A percentile compares a stretch with the other conserved stretches of the same genome.
Evolutionary conservation across 2,113 vertebrate genomes (phyloP).

Genomic region (Penelope pileata): DNA sequence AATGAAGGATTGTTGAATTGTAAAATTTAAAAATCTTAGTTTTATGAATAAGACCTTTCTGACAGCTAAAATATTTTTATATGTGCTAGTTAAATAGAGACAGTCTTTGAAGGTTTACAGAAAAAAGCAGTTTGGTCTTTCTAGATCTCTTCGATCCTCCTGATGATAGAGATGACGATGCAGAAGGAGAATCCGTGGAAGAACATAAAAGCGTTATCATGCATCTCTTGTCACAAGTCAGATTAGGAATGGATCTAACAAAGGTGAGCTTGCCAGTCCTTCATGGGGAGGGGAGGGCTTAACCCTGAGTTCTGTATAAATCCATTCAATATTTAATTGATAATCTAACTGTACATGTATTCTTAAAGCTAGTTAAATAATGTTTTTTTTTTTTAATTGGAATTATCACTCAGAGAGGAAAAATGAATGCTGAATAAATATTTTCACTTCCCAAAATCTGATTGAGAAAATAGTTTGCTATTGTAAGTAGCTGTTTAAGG

Average conservation of each 20-base stretch:
- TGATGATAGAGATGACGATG: slow-evolving; percentile 93
- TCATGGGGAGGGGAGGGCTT: neutral
- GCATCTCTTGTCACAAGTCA: slow-evolving; percentile 97
- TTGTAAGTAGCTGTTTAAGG: neutral
- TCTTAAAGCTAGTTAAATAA: neutral
- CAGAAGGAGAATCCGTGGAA: slow-evolving; percentile 94
- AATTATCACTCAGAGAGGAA: neutral
- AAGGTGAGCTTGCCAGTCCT: slow-evolving; percentile 80
- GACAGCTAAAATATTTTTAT: neutral
- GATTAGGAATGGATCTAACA: slow-evolving; percentile 97
- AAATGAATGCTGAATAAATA: neutral
- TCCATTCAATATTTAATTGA: neutral
- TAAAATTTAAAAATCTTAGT: neutral
- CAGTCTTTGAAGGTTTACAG: neutral
- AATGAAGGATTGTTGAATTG: neutral
- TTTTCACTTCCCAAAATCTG: neutral
- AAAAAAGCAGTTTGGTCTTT: slow-evolving; percentile 5
- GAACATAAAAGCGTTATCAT: slow-evolving; percentile 99
- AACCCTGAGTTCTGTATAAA: neutral
- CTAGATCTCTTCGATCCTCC: slow-evolving; percentile 92
- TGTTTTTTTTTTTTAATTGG: neutral
- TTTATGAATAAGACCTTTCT: neutral
- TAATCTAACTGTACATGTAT: neutral
- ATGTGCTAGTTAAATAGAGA: neutral
- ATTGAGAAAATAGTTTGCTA: neutral